Base-by-base conservation (phyloP, 2,113 vertebrate species). In the Pituophis catenifer region DNA sequence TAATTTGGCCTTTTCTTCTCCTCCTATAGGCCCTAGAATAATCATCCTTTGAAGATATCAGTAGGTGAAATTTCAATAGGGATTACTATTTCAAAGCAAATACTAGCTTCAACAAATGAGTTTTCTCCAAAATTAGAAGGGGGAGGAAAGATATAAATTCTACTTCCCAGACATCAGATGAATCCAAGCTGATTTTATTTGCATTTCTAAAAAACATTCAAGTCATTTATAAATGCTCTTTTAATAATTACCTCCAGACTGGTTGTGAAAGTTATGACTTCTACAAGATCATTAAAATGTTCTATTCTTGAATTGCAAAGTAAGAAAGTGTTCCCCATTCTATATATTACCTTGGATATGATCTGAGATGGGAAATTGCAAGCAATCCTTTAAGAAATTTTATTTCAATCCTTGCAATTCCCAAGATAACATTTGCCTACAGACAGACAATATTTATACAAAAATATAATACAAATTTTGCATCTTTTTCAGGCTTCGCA, bases 381-480 rank as follows among this genome's bases (percentile, higher is more conserved):
- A 95, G 93, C 94, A 95, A 95, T 38, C 89, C 90, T 86, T 93
- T 92, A 88, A 94, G 23, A 94, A 95, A 91, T 50, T 75, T 95
- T 90, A 93, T 94, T 91, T 92, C 87, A 94, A 94, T 57, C 62
- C 86, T 91, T 90, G 29, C 90, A 93, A 75, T 91, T 93, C 26
- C 93, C 70, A 94, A 54, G 1, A 1, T 89, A 86, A 62, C 5
- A 1, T 58, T 94, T 94, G 85, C 86, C 89, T 91, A 90, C 54
- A 33, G 0, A 19, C 59, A 1, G 75, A 94, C 86, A 58, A 86
- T 93, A 92, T 70, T 91, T 94, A 93, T 70, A 95, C 62, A 65
- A 26, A 33, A 91, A 55, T 15, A 81, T 55, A 53, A 48, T 13
- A 24, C 29, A 90, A 15, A 81, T 58, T 65, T 65, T 23, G 15